Base-by-base conservation (phyloP, 1,140 invertebrate species). In the Harlomillsia oculata region DNA sequence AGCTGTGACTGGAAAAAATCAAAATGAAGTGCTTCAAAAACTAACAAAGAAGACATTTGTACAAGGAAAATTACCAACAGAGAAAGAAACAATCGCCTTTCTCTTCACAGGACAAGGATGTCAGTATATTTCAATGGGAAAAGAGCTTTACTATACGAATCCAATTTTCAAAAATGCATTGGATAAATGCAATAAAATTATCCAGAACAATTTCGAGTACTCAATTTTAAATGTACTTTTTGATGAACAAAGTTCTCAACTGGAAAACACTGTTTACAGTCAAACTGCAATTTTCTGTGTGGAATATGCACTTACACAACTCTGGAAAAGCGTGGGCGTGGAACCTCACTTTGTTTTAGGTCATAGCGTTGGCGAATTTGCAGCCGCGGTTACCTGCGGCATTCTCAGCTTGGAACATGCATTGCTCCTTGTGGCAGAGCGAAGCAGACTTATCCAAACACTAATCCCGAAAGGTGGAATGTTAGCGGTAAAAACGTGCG, bases 211-310 rank as follows among this genome's bases (percentile, higher is more conserved):
- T 16, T 48, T 48, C 9, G 45, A 32, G 1, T 11, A 32, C 2
- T 32, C n/a, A 23, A 21, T 48, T 16, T n/a, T 48, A 2, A 11
- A 48, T 32, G 21, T 23, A 8, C 30, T 48, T 32, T 45, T 25
- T 25, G 30, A 29, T 6, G 43, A 45, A 5, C 14, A 45, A 16
- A 45, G 30, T 16, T 13, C 28, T 20, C 44, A 16, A 18, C 18
- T 48, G 4, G 45, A 48, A 32, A 28, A 48, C 20, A 48, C 45
- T 4, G 28, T 48, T 13, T 48, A 48, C 45, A 48, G 45, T 25
- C 60, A 62, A 54, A 50, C 60, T 3, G 40, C 60, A 28, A 57
- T 62, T 28, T 62, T 62, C 32, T 62, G 60, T 25, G 21, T 62
- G 4, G 54, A 62, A 29, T 57, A 53, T 43, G 36, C 34, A 29